Percentiles rank a stretch among this genome's conserved stretches.
phyloP scores from a whole-genome alignment of 2,888 invertebrate species.

The Megastigmus dorsalis region DNA sequence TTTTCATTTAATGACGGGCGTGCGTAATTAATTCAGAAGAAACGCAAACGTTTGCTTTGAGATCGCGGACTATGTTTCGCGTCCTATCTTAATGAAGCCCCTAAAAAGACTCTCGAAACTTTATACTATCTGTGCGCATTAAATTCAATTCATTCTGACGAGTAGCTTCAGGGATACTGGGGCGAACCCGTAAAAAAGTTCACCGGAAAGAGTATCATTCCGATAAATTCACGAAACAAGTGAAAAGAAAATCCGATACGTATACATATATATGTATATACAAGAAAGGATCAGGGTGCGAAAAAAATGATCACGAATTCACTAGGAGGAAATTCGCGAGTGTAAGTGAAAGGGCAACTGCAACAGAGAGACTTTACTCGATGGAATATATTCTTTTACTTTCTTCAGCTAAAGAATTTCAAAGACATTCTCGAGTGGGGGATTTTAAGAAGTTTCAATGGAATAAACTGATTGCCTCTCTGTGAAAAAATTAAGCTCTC shows the following conservation, averaged over 20 bases:
- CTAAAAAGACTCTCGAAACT: constrained; percentile 25
- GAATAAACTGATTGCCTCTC: neutral
- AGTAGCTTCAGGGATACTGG: too few species aligned
- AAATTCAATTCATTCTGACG: constrained; percentile 17
- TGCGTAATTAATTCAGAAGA: constrained; percentile 10
- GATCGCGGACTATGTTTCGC: constrained; percentile 4
- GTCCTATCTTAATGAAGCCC: constrained; percentile 23
- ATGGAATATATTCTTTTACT: neutral
- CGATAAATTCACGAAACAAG: neutral
- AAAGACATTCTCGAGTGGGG: constrained; percentile 3
- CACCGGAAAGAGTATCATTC: neutral
- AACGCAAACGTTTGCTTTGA: constrained; percentile 27
- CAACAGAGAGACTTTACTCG: neutral
- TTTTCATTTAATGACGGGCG: neutral
- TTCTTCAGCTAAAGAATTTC: neutral
- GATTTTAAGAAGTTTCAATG: neutral
- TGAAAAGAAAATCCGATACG: neutral
- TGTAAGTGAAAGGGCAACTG: neutral
- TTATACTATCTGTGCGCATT: neutral
- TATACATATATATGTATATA: neutral
- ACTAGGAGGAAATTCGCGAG: neutral
- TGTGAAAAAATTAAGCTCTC: neutral
- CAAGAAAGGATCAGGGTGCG: neutral
- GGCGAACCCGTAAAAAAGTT: too few species aligned
- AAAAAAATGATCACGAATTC: neutral